These are phyloP conservation scores for Danio jaintianensis DNA, from an alignment of 2,797 vertebrate species.

Conservation along the genomic window DNA sequence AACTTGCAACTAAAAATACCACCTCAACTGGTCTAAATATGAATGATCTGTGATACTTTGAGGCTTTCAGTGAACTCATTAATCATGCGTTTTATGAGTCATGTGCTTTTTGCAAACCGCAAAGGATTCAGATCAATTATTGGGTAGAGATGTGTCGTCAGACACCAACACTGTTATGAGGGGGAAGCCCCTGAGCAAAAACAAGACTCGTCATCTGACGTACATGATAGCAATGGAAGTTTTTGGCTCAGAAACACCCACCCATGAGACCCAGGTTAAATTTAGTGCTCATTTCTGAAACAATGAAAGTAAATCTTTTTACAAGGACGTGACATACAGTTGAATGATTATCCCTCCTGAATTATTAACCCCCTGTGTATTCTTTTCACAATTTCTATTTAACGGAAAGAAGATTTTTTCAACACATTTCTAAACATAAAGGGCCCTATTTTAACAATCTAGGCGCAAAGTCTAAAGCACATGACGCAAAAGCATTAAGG, in stretches of 20 bases:
- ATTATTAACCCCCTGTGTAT: too few relatives aligned
- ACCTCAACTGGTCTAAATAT: not conserved
- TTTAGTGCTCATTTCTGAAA: not conserved
- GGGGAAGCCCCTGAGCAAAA: constrained; percentile 33
- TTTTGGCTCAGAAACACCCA: constrained; percentile 20
- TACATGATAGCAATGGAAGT: constrained; percentile 23
- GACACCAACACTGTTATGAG: not conserved
- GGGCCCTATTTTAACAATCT: too few relatives aligned
- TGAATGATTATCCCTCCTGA: too few relatives aligned
- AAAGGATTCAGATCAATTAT: constrained; percentile 18
- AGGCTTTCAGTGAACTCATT: constrained; percentile 9
- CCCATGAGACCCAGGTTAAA: not conserved
- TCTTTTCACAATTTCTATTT: too few relatives aligned
- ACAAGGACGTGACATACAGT: not conserved
- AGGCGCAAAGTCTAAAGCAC: too few relatives aligned
- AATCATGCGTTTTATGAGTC: not conserved
- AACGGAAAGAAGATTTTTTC: too few relatives aligned
- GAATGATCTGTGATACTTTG: constrained; percentile 10
- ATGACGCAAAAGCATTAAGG: too few relatives aligned
- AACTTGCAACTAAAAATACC: constrained; percentile 27
- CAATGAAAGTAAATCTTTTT: not conserved
- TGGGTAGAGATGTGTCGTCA: constrained; percentile 30
- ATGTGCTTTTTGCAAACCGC: not conserved
- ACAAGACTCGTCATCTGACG: constrained; percentile 37
- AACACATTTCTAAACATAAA: too few relatives aligned